Base-by-base conservation (phyloP, 2,797 vertebrate genomes). In the Alauda arvensis region DNA sequence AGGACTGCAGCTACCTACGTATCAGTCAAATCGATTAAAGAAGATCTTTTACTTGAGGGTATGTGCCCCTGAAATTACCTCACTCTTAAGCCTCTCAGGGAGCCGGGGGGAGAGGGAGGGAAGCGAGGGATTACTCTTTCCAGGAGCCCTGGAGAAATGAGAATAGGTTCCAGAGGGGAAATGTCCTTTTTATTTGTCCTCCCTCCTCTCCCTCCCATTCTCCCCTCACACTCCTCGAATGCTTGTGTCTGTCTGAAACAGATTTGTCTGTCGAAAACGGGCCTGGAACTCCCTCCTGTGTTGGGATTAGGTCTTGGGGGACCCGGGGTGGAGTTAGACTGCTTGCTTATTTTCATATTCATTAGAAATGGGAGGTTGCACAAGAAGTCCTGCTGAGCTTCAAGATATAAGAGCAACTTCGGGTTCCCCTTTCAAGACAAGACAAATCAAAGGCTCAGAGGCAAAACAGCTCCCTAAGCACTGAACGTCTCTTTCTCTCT, bases 361-460 rank as follows among this genome's bases (percentile, higher is more conserved):
- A 97, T 96, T 97, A 96, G 96, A 92, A 96, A 94, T 97, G 96
- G 97, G 98, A 97, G 97, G 97, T 95, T 97, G 96, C 97, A 95
- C 95, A 80, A 87, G 95, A 95, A 96, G 95, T 91, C 97, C 93
- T 96, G 86, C 95, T 96, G 97, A 95, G 96, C 97, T 96, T 97
- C 95, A 96, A 96, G 96, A 96, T 98, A 98, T 99, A 99, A 98
- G 98, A 98, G 97, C 96, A 90, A 95, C 96, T 96, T 97, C 95
- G 91, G 93, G 94, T 94, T 95, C 96, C 96, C 91, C 94, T 97
- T 76, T 93, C 92, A 97, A 97, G 96, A 97, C 97, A 75, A 97
- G 97, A 97, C 96, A 96, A 96, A 98, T 98, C 95, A 97, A 96
- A 95, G 92, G 87, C 92, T 94, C 84, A 5, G 83, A 93, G 94